phyloP scores from a whole-genome alignment of 35 echinoderm and acorn worm genomes.

The Hemicentrotus pulcherrimus region DNA sequence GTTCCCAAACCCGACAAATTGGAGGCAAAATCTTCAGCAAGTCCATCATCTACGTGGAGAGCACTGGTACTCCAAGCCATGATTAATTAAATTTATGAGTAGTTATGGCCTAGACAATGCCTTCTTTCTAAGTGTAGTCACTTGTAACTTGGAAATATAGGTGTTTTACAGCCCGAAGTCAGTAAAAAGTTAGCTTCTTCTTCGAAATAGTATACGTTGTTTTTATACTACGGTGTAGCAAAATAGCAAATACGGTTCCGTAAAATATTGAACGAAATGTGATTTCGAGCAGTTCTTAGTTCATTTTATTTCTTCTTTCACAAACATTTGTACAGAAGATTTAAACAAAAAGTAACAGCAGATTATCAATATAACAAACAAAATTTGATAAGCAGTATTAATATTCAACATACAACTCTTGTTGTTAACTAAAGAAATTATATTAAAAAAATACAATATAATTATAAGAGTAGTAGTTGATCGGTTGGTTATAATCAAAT shows the following conservation, averaged over 20 bases:
- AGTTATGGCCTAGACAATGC: not conserved
- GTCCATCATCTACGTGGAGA: slow-evolving; percentile 79
- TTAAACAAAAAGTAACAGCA: no score
- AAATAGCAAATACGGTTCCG: not conserved
- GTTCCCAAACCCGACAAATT: slow-evolving; percentile 96
- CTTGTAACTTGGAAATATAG: not conserved
- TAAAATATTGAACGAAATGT: not conserved
- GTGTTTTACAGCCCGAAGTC: not conserved
- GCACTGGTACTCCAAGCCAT: slow-evolving; percentile 84
- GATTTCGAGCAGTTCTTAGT: no score
- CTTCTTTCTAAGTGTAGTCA: not conserved
- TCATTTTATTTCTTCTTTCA: no score
- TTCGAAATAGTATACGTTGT: not conserved
- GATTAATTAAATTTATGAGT: not conserved
- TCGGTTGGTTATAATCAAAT: no score
- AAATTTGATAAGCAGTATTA: no score
- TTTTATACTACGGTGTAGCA: not conserved
- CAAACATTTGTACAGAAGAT: no score
- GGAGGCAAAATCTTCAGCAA: slow-evolving; percentile 93
- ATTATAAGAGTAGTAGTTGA: no score
- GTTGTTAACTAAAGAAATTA: no score
- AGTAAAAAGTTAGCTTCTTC: not conserved
- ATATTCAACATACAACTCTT: no score
- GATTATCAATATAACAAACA: no score
- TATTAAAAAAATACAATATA: no score